Evolutionary conservation across 2,888 invertebrate species (phyloP).

Genomic region (Beris morrisii): DNA sequence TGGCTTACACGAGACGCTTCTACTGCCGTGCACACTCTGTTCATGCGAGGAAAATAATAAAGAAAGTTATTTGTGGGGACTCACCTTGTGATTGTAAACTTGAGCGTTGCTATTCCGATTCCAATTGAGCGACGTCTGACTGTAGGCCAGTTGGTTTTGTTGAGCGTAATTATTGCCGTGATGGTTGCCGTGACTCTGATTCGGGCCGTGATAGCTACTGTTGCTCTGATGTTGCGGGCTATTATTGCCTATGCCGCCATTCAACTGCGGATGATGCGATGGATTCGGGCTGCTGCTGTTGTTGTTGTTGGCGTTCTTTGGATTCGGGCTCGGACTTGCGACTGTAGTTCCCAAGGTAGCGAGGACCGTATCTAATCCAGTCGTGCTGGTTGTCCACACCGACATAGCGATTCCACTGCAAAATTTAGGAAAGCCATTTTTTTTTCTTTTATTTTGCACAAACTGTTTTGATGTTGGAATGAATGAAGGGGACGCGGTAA

Average conservation of each 20-base stretch:
- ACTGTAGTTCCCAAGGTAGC: conserved; percentile 42
- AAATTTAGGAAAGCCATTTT: conserved; percentile 40
- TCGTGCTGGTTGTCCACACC: conserved; percentile 71
- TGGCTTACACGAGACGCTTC: too few relatives aligned
- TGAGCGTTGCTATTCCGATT: conserved; percentile 27
- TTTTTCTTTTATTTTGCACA: conserved; percentile 8
- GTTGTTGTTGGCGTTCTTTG: conserved; percentile 29
- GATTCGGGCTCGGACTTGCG: conserved; percentile 35
- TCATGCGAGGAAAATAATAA: too few relatives aligned
- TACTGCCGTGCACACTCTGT: too few relatives aligned
- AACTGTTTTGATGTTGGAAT: neutral
- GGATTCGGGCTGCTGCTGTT: conserved; percentile 15
- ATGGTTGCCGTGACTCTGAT: conserved; percentile 31
- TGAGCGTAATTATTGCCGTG: conserved; percentile 10
- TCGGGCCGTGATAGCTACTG: neutral
- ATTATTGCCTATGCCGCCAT: neutral
- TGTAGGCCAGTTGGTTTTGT: conserved; percentile 21
- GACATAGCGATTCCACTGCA: conserved; percentile 56
- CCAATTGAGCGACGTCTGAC: conserved; percentile 35
- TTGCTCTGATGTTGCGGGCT: conserved; percentile 17
- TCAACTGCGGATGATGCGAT: too few relatives aligned
- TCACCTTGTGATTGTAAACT: conserved; percentile 42
- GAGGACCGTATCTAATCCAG: conserved; percentile 57
- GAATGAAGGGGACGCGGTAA: neutral
- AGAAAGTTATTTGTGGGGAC: conserved; percentile 3